Conservation (phyloP, 2,797 vertebrate genomes). For the Naso thynnoides region DNA sequence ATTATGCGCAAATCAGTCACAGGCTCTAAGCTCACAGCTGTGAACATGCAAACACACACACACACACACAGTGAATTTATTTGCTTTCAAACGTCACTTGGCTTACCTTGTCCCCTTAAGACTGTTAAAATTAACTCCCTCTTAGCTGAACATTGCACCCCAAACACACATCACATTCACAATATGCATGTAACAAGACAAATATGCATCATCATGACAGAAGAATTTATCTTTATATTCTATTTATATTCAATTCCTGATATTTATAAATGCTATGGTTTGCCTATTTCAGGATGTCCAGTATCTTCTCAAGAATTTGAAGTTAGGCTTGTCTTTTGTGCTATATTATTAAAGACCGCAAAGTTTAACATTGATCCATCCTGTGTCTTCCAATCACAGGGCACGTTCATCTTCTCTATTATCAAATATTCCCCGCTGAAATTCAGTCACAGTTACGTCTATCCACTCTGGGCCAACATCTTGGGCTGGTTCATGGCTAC, state of each 20-base stretch:
- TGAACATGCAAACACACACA: neutral
- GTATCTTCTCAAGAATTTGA: neutral
- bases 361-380: neutral
- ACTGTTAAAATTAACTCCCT: neutral
- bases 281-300: neutral
- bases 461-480: slow-evolving; percentile 78
- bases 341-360: neutral
- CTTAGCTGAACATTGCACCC: neutral
- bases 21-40: neutral
- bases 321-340: neutral
- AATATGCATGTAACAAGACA: neutral
- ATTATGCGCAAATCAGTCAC: neutral
- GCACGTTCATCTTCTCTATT: slow-evolving; percentile 77
- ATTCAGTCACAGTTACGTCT: slow-evolving; percentile 73
- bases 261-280: neutral
- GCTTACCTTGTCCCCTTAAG: neutral
- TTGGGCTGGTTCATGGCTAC: slow-evolving; percentile 77
- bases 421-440: slow-evolving; percentile 73
- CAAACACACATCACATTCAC: neutral
- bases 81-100: neutral
- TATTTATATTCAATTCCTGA: neutral
- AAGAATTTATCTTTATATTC: neutral
- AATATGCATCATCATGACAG: neutral
- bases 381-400: slow-evolving; percentile 55
- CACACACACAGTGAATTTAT: neutral